Percentiles rank a stretch among this genome's conserved stretches.
These are phyloP conservation scores for Melanostoma mellinum DNA, from an alignment of 2,888 invertebrate genomes.

Conservation along the genomic window DNA sequence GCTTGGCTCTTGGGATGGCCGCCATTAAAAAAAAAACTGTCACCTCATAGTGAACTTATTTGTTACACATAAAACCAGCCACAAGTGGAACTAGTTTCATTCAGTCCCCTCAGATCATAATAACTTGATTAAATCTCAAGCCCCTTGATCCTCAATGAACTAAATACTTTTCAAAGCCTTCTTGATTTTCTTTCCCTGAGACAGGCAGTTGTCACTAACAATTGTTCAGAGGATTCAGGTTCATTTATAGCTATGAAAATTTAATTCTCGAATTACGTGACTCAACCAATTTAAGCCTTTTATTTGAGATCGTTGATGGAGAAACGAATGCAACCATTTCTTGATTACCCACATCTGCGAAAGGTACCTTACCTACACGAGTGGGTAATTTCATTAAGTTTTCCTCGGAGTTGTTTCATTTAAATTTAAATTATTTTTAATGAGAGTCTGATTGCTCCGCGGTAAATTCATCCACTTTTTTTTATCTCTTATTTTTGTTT, in stretches of 20 bases:
- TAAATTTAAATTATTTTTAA: slow-evolving; percentile 63
- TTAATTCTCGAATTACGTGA: slow-evolving; percentile 16
- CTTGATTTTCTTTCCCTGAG: no score
- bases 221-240: not conserved
- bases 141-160: no score
- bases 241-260: not conserved
- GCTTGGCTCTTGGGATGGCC: no score
- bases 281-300: slow-evolving; percentile 18
- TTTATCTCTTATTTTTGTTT: not conserved
- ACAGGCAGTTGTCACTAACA: not conserved
- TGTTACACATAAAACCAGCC: no score
- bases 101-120: no score
- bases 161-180: no score
- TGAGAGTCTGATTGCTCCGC: slow-evolving; percentile 43
- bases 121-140: no score
- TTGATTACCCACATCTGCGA: slow-evolving; percentile 7
- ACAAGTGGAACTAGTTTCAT: no score
- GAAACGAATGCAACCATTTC: slow-evolving; percentile 25
- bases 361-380: not conserved
- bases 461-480: slow-evolving; percentile 20
- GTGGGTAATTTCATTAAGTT: slow-evolving; percentile 8
- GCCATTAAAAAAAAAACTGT: no score
- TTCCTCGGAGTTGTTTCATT: slow-evolving; percentile 47
- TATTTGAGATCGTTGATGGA: slow-evolving; percentile 13
- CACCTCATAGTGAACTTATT: no score